These are phyloP conservation scores for Pipra filicauda DNA, from an alignment of 2,113 vertebrate species.

Conservation along the genomic window DNA sequence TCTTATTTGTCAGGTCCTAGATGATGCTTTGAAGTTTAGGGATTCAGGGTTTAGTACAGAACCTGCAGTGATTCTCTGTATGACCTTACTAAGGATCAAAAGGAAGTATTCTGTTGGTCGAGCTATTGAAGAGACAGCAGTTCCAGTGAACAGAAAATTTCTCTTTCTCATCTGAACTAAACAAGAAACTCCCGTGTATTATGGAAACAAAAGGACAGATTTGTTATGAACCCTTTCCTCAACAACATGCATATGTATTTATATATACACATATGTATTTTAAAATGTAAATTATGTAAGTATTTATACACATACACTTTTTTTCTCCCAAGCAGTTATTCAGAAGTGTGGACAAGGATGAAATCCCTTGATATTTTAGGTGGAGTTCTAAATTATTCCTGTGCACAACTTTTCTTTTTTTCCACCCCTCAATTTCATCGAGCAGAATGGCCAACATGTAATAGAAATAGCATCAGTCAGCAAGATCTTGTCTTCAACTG, in stretches of 20 bases:
- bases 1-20: not conserved
- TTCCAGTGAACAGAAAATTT: not conserved
- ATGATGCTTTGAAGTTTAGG: not conserved
- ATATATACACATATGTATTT: not conserved
- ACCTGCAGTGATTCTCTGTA: not conserved
- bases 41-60: not conserved
- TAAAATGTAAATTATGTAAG: not conserved
- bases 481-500: not conserved
- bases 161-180: not conserved
- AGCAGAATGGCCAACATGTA: not conserved
- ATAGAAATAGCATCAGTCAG: not conserved
- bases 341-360: not conserved
- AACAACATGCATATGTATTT: not conserved
- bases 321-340: not conserved
- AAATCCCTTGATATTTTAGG: not conserved
- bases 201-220: not conserved
- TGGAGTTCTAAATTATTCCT: not conserved
- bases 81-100: not conserved
- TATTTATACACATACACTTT: no score
- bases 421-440: not conserved
- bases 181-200: not conserved
- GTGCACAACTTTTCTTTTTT: not conserved
- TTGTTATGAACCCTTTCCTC: not conserved
- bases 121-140: not conserved
- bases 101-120: not conserved